Conservation (phyloP, 2,797 vertebrate species). For the Argya squamiceps region DNA sequence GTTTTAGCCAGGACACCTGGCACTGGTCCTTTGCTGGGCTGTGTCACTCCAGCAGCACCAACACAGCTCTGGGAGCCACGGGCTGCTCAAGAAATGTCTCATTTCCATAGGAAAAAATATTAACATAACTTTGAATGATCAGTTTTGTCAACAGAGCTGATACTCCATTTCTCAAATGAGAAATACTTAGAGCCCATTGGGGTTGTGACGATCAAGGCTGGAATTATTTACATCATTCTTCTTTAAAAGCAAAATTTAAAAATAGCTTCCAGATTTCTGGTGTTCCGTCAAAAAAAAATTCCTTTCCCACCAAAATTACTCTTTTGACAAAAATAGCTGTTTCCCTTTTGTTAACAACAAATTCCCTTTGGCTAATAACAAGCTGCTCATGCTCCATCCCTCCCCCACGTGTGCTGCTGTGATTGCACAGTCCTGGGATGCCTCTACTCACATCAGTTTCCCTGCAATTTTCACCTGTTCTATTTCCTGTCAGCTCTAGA, state of each 20-base stretch:
- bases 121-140: background rate
- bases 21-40: background rate
- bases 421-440: background rate
- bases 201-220: background rate
- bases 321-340: background rate
- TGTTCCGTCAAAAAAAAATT: background rate
- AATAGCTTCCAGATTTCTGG: constrained; percentile 30
- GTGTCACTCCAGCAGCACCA: background rate
- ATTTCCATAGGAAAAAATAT: background rate
- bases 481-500: background rate
- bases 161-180: background rate
- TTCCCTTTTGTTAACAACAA: background rate
- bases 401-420: background rate
- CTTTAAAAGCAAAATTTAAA: background rate
- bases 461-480: background rate
- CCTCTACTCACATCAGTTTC: background rate
- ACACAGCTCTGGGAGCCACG: background rate
- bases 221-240: background rate
- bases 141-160: background rate
- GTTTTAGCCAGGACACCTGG: background rate
- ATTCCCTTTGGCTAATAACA: background rate
- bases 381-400: background rate
- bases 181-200: background rate
- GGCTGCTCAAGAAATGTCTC: background rate
- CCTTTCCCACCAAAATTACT: background rate